Evolutionary conservation across 2,797 vertebrate genomes (phyloP).

Genomic region (Phalloptychus januarius): DNA sequence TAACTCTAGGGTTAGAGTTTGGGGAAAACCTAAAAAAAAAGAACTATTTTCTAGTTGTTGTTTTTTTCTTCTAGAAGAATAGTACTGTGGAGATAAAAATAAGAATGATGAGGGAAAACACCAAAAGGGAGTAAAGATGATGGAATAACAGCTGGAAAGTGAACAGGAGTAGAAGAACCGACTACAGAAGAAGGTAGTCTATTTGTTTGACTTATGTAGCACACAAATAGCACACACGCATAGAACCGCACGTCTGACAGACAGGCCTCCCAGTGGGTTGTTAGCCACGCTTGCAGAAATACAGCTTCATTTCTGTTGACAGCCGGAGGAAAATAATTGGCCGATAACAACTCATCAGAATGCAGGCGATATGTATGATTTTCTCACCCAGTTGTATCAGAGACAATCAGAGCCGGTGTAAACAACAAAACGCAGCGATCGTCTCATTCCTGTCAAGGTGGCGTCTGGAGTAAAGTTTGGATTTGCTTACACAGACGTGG

Average conservation of each 20-base stretch:
- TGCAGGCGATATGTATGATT: slow-evolving; percentile 71
- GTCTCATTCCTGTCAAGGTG: slow-evolving; percentile 48
- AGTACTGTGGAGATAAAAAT: slow-evolving; percentile 5
- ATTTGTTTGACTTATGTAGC: slow-evolving; percentile 58
- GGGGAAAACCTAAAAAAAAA: not conserved
- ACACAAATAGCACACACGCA: slow-evolving; percentile 12
- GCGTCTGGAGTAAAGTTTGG: slow-evolving; percentile 44
- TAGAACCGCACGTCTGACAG: slow-evolving; percentile 31
- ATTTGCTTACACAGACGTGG: slow-evolving; percentile 39
- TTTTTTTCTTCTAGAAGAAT: not conserved
- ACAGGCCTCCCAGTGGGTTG: slow-evolving; percentile 70
- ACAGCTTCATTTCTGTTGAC: slow-evolving; percentile 77
- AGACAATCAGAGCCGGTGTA: slow-evolving; percentile 60
- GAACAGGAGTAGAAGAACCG: slow-evolving; percentile 28
- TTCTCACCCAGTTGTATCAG: slow-evolving; percentile 63
- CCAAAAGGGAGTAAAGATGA: slow-evolving; percentile 29
- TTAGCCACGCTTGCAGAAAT: slow-evolving; percentile 73
- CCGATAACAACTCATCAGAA: slow-evolving; percentile 74
- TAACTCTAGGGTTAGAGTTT: not conserved
- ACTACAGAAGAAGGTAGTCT: slow-evolving; percentile 23
- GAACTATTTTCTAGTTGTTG: not conserved
- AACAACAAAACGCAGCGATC: slow-evolving; percentile 57
- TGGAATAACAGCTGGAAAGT: slow-evolving; percentile 14
- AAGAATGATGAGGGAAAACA: slow-evolving; percentile 31
- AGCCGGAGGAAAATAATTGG: slow-evolving; percentile 77